phyloP scores from a whole-genome alignment of 2,113 vertebrate genomes.

The Calyptommatus sinebrachiatus region DNA sequence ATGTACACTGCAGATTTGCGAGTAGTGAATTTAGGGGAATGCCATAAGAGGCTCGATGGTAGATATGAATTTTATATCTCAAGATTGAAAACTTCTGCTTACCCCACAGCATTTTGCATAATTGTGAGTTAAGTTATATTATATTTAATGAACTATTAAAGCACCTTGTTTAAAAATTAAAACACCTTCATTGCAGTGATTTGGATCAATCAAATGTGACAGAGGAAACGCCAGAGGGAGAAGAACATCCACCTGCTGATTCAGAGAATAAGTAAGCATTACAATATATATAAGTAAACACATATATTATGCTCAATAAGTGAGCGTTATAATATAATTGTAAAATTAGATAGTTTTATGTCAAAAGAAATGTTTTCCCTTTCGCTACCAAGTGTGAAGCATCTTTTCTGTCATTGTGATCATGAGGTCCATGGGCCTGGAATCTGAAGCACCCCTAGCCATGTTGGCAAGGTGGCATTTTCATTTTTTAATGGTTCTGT shows the following conservation, averaged over 20 bases:
- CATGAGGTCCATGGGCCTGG: no score
- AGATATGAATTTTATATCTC: neutral
- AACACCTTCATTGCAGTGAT: constrained; percentile 78
- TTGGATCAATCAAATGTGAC: constrained; percentile 93
- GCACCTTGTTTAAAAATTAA: neutral
- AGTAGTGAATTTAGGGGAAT: neutral
- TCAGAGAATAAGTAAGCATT: constrained; percentile 94
- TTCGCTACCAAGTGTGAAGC: no score
- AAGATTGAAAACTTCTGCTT: neutral
- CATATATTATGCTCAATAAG: no score
- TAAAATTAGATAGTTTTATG: neutral
- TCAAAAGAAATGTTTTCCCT: neutral
- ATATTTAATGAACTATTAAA: neutral
- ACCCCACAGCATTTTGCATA: neutral
- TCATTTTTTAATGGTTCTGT: no score
- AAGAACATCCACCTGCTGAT: constrained; percentile 93
- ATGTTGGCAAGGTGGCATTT: no score
- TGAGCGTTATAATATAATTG: no score
- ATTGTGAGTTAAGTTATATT: neutral
- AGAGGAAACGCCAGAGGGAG: constrained; percentile 93
- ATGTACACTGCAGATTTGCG: no score
- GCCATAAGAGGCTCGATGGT: neutral
- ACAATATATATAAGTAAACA: no score
- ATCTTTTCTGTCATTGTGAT: no score
- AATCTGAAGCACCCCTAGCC: no score